Percentiles rank a stretch among this genome's conserved stretches.
phyloP scores from a whole-genome alignment of 2,797 vertebrate species.

The Neosilurus hyrtlii region DNA sequence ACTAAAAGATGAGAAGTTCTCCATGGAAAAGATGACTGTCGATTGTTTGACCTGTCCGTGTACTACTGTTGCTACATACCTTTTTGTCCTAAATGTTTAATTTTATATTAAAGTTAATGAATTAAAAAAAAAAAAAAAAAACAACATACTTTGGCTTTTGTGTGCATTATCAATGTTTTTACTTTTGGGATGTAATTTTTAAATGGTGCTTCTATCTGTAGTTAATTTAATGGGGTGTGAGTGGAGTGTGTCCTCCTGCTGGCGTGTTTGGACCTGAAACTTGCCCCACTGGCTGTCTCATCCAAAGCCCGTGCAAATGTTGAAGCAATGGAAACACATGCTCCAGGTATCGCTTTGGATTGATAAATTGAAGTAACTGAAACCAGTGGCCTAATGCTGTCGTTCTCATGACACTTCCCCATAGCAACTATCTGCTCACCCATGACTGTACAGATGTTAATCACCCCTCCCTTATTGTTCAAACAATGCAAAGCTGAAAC shows the following conservation, averaged over 20 bases:
- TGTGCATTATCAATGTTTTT: not conserved
- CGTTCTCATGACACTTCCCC: no score
- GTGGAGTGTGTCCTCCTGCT: not conserved
- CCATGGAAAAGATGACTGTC: conserved; percentile 35
- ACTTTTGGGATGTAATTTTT: not conserved
- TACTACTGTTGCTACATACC: conserved; percentile 34
- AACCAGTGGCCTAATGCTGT: not conserved
- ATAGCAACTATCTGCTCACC: conserved; percentile 20
- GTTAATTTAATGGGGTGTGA: conserved; percentile 8
- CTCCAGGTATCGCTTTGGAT: not conserved
- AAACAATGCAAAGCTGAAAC: conserved; percentile 54
- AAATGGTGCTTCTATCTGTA: not conserved
- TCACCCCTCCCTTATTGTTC: conserved; percentile 53
- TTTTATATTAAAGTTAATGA: conserved; percentile 68
- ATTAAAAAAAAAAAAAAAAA: conserved; percentile 63
- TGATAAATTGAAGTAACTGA: not conserved
- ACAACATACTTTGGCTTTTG: conserved; percentile 58
- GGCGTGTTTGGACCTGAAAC: conserved; percentile 42
- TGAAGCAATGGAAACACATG: no score
- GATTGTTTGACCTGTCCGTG: conserved; percentile 31
- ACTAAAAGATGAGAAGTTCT: conserved; percentile 58
- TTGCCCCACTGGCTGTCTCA: conserved; percentile 16
- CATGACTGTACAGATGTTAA: conserved; percentile 62
- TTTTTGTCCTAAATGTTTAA: conserved; percentile 60
- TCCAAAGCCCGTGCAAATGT: not conserved